These are phyloP conservation scores for Erannis defoliaria DNA, from an alignment of 2,888 invertebrate species.

Conservation along the genomic window DNA sequence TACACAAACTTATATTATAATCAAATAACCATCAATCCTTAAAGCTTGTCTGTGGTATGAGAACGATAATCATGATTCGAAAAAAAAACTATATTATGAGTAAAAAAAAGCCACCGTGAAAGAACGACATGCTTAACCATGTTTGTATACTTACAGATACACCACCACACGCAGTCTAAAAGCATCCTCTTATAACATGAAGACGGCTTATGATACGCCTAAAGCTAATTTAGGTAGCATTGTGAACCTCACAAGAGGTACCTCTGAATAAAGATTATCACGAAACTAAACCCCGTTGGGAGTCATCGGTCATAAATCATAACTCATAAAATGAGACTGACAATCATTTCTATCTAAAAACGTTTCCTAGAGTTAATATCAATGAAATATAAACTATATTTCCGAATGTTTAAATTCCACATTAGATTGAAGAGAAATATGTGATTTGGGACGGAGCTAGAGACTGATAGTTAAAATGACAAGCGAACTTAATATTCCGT, in stretches of 20 bases:
- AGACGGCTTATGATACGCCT: constrained; percentile 73
- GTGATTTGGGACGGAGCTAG: constrained; percentile 60
- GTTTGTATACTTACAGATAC: constrained; percentile 54
- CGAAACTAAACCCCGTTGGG: constrained; percentile 82
- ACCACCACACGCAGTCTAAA: constrained; percentile 69
- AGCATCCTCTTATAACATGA: constrained; percentile 63
- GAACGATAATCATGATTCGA: constrained; percentile 60
- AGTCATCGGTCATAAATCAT: constrained; percentile 86
- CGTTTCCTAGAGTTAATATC: constrained; percentile 67
- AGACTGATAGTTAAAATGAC: constrained; percentile 82
- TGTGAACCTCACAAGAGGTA: constrained; percentile 81
- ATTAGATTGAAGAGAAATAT: constrained; percentile 40
- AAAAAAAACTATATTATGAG: constrained; percentile 33
- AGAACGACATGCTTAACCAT: constrained; percentile 66
- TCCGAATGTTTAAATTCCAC: constrained; percentile 35
- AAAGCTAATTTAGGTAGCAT: constrained; percentile 86
- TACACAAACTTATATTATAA: constrained; percentile 52
- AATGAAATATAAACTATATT: constrained; percentile 50
- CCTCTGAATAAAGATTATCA: constrained; percentile 85
- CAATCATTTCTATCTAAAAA: constrained; percentile 79
- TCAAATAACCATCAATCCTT: constrained; percentile 70
- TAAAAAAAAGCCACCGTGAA: constrained; percentile 56
- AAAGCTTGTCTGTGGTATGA: constrained; percentile 58
- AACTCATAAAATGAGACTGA: constrained; percentile 85
- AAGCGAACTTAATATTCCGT: constrained; percentile 85